Percentiles rank a stretch among this genome's conserved stretches.
Conservation (phyloP, 2,113 vertebrate genomes). For the Myrmecobius fasciatus region DNA sequence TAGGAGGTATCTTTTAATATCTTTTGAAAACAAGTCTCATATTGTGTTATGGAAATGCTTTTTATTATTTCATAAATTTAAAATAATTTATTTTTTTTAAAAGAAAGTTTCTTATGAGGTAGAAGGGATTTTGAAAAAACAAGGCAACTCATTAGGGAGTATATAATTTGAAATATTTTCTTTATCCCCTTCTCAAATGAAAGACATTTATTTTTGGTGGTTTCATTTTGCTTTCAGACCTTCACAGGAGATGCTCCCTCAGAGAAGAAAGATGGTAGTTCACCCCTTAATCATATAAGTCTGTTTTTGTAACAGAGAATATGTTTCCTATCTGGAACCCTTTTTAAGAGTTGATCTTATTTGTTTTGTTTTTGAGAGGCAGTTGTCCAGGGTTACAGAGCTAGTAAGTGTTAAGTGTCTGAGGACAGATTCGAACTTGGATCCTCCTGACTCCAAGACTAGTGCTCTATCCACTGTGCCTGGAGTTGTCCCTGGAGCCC, state of each 20-base stretch:
- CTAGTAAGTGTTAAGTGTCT: too few species aligned
- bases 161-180: constrained; percentile 9
- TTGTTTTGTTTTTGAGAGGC: too few species aligned
- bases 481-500: not conserved
- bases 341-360: not conserved
- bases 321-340: not conserved
- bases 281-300: not conserved
- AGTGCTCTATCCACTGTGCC: too few species aligned
- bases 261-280: not conserved
- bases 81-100: too few species aligned
- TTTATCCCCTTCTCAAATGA: not conserved
- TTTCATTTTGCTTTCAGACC: not conserved
- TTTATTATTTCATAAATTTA: too few species aligned
- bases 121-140: not conserved
- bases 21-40: not conserved
- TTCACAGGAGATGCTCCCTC: not conserved
- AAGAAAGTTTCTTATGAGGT: not conserved
- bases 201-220: not conserved
- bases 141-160: not conserved
- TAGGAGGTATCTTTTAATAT: not conserved
- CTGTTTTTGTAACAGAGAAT: constrained; percentile 10
- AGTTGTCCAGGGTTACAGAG: too few species aligned
- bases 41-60: too few species aligned
- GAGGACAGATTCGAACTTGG: too few species aligned
- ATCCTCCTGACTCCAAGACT: too few species aligned